Base-by-base conservation (phyloP, 2,888 invertebrate genomes). In the Drosophila phalerata region DNA sequence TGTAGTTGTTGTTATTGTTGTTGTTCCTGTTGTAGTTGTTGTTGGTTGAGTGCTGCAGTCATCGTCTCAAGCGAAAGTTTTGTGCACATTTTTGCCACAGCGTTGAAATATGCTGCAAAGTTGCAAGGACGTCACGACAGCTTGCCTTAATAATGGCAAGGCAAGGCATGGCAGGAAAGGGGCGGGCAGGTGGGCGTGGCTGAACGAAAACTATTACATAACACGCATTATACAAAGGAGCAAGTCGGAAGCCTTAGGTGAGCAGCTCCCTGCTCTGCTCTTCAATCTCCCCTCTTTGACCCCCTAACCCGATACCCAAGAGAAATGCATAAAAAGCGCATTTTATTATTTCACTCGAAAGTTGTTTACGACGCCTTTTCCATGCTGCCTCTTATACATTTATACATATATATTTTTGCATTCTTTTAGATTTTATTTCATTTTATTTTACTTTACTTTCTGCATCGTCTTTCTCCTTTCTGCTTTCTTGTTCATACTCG, bases 261-360 rank as follows among this genome's bases (percentile, higher is more conserved):
- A 38, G 25, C 8, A 15, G 28, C 17, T 37, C 17, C 28, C 15
- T 56, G 30, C 25, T 17, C 15, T 56, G 30, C 25, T 17, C 11
- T 30, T 5, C 5, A 4, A 13, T 5, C 11, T 37, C 40, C 25
- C 30, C 30, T 32, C 22, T 13, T 8, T 30, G 13, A 11, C 10
- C 49, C 42, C 55, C 13, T 22, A 3, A 3, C 19, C 3, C 19
- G 2, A 1, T 19, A n/a, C 19, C 22, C 22, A 22, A 22, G 30
- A 55, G 70, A 73, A 83, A 71, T 85, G 86, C 83, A 84, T 84
- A 85, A 88, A 84, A 81, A 83, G 86, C 69, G 84, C 84, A 78
- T 86, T 88, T 88, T 88, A 84, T 83, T 84, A 88, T 84, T 84
- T 84, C 84, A 84, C 86, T 88, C 81, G 81, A 88, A 84, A 86